Evolutionary conservation across 2,888 invertebrate genomes (phyloP).

Genomic region (Erebia epiphron): DNA sequence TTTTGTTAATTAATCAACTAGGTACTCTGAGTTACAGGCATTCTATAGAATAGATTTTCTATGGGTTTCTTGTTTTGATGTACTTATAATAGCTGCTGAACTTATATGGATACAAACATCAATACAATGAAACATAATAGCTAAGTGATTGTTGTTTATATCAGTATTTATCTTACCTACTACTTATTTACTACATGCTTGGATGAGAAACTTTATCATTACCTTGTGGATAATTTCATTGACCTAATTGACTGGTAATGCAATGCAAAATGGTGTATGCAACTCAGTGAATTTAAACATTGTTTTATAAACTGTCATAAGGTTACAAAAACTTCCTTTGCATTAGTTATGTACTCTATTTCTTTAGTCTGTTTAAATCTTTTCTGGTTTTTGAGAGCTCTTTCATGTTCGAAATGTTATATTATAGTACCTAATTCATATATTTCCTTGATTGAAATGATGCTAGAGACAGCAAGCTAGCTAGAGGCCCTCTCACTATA

Average conservation of each 20-base stretch:
- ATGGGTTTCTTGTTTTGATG: constrained; percentile 1
- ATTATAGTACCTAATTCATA: too few species aligned
- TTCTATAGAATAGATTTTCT: background rate
- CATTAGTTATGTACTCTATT: too few species aligned
- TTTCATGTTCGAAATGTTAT: too few species aligned
- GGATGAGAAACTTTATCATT: constrained; percentile 22
- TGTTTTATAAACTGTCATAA: background rate
- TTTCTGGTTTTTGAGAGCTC: too few species aligned
- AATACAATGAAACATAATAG: constrained; percentile 15
- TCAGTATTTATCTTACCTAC: constrained; percentile 11
- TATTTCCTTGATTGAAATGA: too few species aligned
- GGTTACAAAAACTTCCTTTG: background rate
- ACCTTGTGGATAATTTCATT: constrained; percentile 22
- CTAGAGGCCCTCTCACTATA: too few species aligned
- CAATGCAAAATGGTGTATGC: background rate
- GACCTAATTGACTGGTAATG: constrained; percentile 13
- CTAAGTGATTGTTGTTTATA: background rate
- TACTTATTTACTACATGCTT: constrained; percentile 14
- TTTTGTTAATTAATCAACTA: too few species aligned
- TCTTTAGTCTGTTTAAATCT: too few species aligned
- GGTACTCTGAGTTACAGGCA: too few species aligned
- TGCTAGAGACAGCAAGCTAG: too few species aligned
- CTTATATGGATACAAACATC: constrained; percentile 21
- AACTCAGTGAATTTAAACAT: background rate
- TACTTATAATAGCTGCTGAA: constrained; percentile 1